Evolutionary conservation across 1,140 invertebrate species (phyloP), one percentile per base, ranked within the genome.

Genomic region (Cataglyphis hispanica): DNA sequence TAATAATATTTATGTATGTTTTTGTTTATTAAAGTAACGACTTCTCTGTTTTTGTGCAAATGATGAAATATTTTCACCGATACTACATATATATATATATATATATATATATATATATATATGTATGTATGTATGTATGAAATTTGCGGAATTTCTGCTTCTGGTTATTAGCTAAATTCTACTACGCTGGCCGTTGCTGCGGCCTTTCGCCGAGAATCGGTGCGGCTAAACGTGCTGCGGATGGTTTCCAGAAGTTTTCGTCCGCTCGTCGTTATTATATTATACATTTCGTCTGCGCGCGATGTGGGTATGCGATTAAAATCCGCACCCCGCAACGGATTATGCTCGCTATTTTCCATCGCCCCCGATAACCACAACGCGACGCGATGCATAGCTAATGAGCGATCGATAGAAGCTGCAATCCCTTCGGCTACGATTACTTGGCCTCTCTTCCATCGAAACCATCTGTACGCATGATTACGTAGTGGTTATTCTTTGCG

Each of bases 91-190:
- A 31, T 31, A 31, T 31, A 31, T 3, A 31, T 31, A 31, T 31
- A 31, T 2, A n/a, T n/a, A n/a, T n/a, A n/a, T n/a, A n/a, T n/a
- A n/a, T n/a, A n/a, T 37, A 58, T 25, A 40, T 37, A 37, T 19
- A n/a, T 60, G 27, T 60, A 60, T 27, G 40, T 40, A 66, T 64
- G 40, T 22, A 37, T 37, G 58, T 58, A 60, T 16, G 3, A 67
- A 87, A 87, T 85, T 43, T 69, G 27, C 16, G 66, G 81, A 66
- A 88, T 87, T 87, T 40, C 7, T 10, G 19, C 2, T 1, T 3
- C 5, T 10, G 60, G 81, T 86, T 86, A 72, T 88, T 66, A 84
- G 60, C 46, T 37, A 67, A 87, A 88, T 87, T 87, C 40, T 72
- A 13, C 70, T 31, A 46, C 70, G 50, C 56, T 50, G 31, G 37